These are phyloP conservation scores for Pecten maximus DNA, from an alignment of 2,888 invertebrate genomes.

Conservation along the genomic window DNA sequence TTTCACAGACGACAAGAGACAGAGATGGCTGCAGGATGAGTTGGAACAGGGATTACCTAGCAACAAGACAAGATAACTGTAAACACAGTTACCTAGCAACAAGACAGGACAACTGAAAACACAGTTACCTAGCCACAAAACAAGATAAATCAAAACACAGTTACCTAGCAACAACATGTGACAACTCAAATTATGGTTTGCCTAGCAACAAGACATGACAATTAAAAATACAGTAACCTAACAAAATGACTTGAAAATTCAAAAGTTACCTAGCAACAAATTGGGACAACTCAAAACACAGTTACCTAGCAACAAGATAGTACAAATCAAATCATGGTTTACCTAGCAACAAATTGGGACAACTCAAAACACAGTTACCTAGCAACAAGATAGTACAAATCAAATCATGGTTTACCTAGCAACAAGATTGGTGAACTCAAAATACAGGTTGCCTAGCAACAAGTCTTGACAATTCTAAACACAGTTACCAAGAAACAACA, in stretches of 20 bases:
- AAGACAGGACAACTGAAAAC: not conserved
- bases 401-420: conserved; percentile 87
- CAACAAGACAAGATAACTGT: conserved; percentile 84
- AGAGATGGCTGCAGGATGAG: conserved; percentile 93
- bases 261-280: no score
- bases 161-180: not conserved
- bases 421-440: not conserved
- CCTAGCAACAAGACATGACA: not conserved
- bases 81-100: conserved; percentile 84
- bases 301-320: conserved; percentile 72
- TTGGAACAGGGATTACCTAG: conserved; percentile 88
- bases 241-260: conserved; percentile 84
- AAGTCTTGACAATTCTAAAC: not conserved
- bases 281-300: conserved; percentile 92
- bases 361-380: no score
- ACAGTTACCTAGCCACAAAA: not conserved
- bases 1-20: conserved; percentile 91
- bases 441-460: not conserved
- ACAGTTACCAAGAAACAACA: not conserved
- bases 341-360: not conserved
- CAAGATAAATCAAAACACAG: no score
- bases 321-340: not conserved
- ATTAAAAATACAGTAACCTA: not conserved
- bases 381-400: conserved; percentile 84
- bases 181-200: conserved; percentile 87